phyloP scores from a whole-genome alignment of 1,140 invertebrate species.

The Drosophila kanapiae region DNA sequence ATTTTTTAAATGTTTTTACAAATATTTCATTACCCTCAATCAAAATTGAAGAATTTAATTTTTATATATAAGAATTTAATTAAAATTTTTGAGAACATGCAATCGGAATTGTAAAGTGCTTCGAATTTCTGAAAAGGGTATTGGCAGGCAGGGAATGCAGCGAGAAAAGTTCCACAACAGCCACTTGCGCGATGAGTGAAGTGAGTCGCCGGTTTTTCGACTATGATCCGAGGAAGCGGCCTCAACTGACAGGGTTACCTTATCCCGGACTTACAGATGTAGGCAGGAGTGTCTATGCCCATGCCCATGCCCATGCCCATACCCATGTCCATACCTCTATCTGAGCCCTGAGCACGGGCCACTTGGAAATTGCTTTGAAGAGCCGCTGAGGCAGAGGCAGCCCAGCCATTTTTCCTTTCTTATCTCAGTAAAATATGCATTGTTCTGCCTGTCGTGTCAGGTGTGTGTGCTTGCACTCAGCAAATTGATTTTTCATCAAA shows the following conservation, averaged over 20 bases:
- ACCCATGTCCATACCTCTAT: background rate
- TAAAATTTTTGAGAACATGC: no score
- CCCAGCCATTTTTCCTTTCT: conserved; percentile 58
- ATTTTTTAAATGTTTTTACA: background rate
- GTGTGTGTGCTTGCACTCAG: conserved; percentile 6
- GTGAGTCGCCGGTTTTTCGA: conserved; percentile 50
- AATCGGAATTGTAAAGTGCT: background rate
- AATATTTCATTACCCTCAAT: background rate
- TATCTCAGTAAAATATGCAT: conserved; percentile 76
- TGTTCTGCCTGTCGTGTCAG: conserved; percentile 43
- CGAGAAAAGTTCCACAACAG: conserved; percentile 43
- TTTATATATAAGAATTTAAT: background rate
- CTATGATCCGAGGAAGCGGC: conserved; percentile 15
- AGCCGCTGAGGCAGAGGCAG: conserved; percentile 42
- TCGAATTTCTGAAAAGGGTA: conserved; percentile 4
- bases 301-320: conserved; percentile 10
- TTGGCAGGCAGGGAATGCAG: conserved; percentile 18
- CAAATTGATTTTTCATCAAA: background rate
- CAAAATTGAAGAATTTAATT: background rate
- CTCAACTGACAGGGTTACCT: conserved; percentile 11
- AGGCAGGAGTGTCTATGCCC: conserved; percentile 3
- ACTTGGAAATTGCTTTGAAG: conserved; percentile 73
- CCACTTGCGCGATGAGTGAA: conserved; percentile 70
- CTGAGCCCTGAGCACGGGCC: conserved; percentile 39
- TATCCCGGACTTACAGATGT: conserved; percentile 7